These are phyloP conservation scores for Diplodus sargus DNA, from an alignment of 2,797 vertebrate genomes.

Conservation along the genomic window DNA sequence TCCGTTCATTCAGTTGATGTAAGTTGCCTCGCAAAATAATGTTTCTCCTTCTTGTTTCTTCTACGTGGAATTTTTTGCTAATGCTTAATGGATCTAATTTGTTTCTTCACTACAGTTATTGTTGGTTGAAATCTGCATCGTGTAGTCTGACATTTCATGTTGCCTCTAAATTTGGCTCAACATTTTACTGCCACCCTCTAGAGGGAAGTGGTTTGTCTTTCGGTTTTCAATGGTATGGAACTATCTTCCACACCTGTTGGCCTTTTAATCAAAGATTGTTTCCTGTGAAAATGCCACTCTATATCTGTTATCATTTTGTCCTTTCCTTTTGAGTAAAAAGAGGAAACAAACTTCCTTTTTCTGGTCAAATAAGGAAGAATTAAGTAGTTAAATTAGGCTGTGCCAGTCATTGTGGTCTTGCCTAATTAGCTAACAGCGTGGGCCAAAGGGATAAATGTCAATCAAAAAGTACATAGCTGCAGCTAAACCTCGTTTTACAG, in stretches of 20 bases:
- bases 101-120: neutral
- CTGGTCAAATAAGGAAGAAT: neutral
- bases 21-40: no score
- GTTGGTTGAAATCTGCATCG: neutral
- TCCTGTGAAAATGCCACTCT: neutral
- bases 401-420: neutral
- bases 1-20: no score
- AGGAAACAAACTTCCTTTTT: neutral
- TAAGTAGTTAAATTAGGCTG: neutral
- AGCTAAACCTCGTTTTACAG: neutral
- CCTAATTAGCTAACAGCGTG: neutral
- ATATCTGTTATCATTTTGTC: neutral
- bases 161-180: neutral
- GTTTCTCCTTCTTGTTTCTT: neutral
- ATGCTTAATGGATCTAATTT: neutral
- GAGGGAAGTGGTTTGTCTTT: constrained; percentile 4
- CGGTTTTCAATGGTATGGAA: no score
- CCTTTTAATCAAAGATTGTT: constrained; percentile 9
- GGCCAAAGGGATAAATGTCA: neutral
- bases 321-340: neutral
- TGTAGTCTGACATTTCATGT: neutral
- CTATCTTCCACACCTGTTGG: neutral
- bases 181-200: neutral
- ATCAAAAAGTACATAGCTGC: neutral
- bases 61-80: neutral